These are phyloP conservation scores for Xerus rutilus DNA, from an alignment of 2,797 vertebrate genomes.

Conservation along the genomic window DNA sequence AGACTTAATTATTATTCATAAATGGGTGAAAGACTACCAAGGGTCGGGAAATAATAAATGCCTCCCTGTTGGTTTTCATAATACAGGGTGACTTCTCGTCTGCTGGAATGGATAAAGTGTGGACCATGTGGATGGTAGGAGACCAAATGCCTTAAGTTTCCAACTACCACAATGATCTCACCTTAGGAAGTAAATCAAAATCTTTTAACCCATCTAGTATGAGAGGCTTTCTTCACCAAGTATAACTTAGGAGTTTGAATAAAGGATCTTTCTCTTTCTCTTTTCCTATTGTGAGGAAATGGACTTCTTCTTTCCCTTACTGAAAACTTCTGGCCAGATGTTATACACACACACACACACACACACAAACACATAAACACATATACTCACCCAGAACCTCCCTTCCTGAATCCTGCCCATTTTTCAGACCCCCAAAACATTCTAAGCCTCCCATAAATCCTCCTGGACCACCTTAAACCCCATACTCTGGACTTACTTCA, in stretches of 20 bases:
- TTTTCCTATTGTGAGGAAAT: neutral
- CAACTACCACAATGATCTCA: conserved; percentile 17
- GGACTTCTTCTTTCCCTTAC: neutral
- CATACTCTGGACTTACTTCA: neutral
- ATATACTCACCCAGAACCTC: neutral
- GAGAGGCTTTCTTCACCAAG: neutral
- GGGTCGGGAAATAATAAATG: neutral
- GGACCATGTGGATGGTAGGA: neutral
- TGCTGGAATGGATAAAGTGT: neutral
- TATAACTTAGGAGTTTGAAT: conserved; percentile 29
- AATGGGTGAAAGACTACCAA: neutral
- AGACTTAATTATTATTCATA: conserved; percentile 16
- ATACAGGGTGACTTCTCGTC: neutral
- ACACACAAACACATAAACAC: neutral
- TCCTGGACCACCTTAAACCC: neutral
- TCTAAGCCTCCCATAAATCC: neutral
- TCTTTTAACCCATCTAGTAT: neutral
- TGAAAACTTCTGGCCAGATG: neutral
- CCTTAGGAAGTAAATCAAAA: conserved; percentile 42
- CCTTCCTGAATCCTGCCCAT: neutral
- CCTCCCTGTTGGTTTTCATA: neutral
- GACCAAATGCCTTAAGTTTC: neutral
- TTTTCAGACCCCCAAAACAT: neutral
- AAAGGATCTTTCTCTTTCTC: neutral
- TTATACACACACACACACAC: neutral